These are phyloP conservation scores for Cherax quadricarinatus DNA, from an alignment of 1,140 invertebrate species.

Conservation along the genomic window DNA sequence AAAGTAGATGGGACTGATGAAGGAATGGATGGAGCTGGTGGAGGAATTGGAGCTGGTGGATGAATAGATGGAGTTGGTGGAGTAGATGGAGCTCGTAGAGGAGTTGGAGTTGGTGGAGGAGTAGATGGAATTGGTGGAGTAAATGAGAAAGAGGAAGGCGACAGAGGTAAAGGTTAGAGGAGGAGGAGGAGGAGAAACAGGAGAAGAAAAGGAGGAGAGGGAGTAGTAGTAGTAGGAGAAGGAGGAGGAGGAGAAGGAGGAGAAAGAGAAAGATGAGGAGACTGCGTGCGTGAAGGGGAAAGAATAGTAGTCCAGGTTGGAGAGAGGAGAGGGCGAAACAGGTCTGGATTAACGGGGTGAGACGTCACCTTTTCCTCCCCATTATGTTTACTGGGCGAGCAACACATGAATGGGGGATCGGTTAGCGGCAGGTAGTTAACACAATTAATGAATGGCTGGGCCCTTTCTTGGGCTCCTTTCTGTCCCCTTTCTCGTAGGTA, in stretches of 20 bases:
- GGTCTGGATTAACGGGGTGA: background rate
- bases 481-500: slow-evolving; percentile 26
- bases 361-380: slow-evolving; percentile 51
- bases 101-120: background rate
- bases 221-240: background rate
- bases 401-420: slow-evolving; percentile 48
- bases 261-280: too few species aligned
- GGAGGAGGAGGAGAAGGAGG: background rate
- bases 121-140: background rate
- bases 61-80: background rate
- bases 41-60: background rate
- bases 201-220: background rate
- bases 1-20: too few species aligned
- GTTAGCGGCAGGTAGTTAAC: slow-evolving; percentile 68
- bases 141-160: background rate
- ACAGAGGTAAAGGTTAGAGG: background rate
- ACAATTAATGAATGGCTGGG: slow-evolving; percentile 65
- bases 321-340: background rate
- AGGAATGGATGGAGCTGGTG: background rate
- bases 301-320: background rate
- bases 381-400: slow-evolving; percentile 44
- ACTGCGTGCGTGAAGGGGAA: too few species aligned
- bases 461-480: slow-evolving; percentile 39
- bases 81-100: too few species aligned
- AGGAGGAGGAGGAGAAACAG: background rate